Evolutionary conservation across 30 jellyfish, hydroid and myxozoan species (phyloP).

Genomic region (Nemopilema nomurai): DNA sequence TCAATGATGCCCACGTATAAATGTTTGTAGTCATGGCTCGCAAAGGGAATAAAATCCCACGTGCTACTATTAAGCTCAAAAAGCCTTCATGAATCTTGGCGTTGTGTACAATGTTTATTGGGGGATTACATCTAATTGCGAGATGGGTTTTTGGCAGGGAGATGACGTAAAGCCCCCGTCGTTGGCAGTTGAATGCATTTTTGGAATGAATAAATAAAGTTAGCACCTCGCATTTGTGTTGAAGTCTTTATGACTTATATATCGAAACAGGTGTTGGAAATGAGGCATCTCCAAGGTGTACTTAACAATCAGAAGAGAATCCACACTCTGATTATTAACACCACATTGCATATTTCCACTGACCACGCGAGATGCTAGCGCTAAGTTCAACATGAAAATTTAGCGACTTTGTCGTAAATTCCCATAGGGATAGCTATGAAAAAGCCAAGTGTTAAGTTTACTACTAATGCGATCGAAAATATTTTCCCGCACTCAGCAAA

Average conservation of each 20-base stretch:
- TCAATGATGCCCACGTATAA: too few relatives aligned
- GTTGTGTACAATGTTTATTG: too few relatives aligned
- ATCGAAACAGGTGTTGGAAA: background rate
- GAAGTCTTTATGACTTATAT: background rate
- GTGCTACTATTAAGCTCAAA: too few relatives aligned
- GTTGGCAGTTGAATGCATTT: background rate
- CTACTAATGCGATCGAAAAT: background rate
- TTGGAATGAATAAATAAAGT: too few relatives aligned
- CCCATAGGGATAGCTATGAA: background rate
- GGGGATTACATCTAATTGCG: too few relatives aligned
- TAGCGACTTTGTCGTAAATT: background rate
- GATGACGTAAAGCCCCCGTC: background rate
- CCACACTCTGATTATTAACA: background rate
- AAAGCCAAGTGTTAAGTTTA: background rate
- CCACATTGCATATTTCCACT: background rate
- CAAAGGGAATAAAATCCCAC: too few relatives aligned
- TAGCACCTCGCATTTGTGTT: background rate
- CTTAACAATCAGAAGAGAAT: background rate
- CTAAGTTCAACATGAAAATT: too few relatives aligned
- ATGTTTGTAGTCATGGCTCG: too few relatives aligned
- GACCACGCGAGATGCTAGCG: too few relatives aligned
- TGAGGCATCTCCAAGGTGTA: background rate
- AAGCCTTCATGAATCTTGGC: too few relatives aligned
- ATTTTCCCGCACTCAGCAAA: background rate
- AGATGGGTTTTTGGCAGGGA: too few relatives aligned